Evolutionary conservation across 2,797 vertebrate species (phyloP), one percentile per base, ranked within the genome.

Genomic region (Podargus strigoides): DNA sequence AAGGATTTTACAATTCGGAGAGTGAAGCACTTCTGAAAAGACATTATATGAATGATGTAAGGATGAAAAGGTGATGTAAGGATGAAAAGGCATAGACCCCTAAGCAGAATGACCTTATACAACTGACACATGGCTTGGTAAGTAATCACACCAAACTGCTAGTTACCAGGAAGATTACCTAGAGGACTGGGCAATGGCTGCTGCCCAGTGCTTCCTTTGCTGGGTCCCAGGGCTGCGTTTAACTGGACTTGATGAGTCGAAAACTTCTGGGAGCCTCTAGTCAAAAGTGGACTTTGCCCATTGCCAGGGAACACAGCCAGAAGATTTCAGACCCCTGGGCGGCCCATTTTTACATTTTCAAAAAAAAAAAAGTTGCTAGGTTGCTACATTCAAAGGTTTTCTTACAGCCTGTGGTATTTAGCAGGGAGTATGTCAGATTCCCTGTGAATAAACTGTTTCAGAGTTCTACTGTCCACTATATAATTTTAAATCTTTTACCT

Each of bases 361-460:
- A 36, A 67, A 85, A 10, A 34, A 66, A 86, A 68, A 52, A 83
- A 62, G 12, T 63, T 88, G 17, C 39, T 34, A 66, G 36, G 39
- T 53, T 84, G 39, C 76, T 69, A 13, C 0, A 4, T 24, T 89
- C 28, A 59, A 59, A 93, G 32, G 5, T 67, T 86, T 93, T 94
- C 37, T 67, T 89, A 50, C 34, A 73, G 72, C 28, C 46, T 86
- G 30, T n/a, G 50, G 47, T 81, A 74, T 91, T 85, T 73, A 83
- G 76, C 13, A 60, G 44, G n/a, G 42, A 73, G 9, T 32, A 36
- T 62, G 41, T 88, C 41, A 79, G 76, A 86, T 79, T 76, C 67
- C 52, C 67, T 79, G 60, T 63, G 73, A 91, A 88, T 93, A 90
- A 94, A 88, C 55, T 39, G 37, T 79, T 94, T 86, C 59, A 94